phyloP scores from a whole-genome alignment of 2,113 vertebrate genomes.

The Nesoenas mayeri region DNA sequence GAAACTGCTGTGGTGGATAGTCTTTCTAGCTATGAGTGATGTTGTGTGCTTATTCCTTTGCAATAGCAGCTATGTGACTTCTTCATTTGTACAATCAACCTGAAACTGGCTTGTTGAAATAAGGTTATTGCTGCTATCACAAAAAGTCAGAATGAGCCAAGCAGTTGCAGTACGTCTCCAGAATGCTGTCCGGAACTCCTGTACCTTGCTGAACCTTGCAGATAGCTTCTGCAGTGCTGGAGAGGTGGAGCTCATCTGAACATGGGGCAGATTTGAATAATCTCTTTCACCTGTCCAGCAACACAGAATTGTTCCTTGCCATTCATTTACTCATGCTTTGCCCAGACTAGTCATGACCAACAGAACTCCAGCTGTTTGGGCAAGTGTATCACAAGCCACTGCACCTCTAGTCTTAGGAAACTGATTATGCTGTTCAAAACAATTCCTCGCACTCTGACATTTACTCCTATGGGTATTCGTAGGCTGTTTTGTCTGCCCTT shows the following conservation, averaged over 20 bases:
- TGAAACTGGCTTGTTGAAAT: neutral
- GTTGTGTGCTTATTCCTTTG: neutral
- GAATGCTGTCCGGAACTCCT: neutral
- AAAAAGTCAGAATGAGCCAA: neutral
- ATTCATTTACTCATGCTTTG: neutral
- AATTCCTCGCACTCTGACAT: neutral
- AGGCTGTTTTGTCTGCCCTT: conserved; percentile 47
- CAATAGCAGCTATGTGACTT: neutral
- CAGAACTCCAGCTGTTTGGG: neutral
- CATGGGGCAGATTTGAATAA: neutral
- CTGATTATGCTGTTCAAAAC: neutral
- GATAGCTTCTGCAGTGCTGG: neutral
- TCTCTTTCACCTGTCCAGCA: neutral
- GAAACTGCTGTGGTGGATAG: neutral
- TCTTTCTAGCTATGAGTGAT: neutral
- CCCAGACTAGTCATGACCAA: neutral
- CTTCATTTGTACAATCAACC: neutral
- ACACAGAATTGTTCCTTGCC: neutral
- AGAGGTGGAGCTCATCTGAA: neutral
- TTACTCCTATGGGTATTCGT: conserved; percentile 28
- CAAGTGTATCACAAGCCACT: neutral
- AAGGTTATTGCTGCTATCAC: neutral
- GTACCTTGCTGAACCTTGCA: neutral
- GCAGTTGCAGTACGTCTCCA: neutral
- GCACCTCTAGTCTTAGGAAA: neutral